Conservation (phyloP, 35 echinoderm and acorn worm genomes). For the Hemicentrotus pulcherrimus region DNA sequence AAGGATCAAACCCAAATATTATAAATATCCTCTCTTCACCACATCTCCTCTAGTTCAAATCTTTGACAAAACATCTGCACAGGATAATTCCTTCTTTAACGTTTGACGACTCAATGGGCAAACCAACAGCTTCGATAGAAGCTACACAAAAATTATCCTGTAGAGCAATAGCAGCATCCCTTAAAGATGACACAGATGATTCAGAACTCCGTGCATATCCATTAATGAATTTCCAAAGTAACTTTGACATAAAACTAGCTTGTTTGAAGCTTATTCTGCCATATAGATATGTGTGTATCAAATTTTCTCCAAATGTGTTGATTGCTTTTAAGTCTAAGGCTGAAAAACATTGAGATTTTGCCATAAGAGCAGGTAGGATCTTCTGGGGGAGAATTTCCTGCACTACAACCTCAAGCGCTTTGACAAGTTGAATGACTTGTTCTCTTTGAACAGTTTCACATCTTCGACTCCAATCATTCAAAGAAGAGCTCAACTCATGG, state of each 20-base stretch:
- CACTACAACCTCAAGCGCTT: not conserved
- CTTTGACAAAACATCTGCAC: not conserved
- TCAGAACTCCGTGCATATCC: not conserved
- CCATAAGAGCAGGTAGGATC: not conserved
- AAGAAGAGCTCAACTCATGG: not conserved
- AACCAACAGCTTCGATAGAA: not conserved
- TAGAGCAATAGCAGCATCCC: not conserved
- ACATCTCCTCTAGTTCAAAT: not conserved
- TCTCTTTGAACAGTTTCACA: not conserved
- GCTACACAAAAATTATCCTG: not conserved
- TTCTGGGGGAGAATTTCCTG: not conserved
- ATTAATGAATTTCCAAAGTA: not conserved
- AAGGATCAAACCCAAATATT: slow-evolving; percentile 5
- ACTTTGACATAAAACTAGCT: not conserved
- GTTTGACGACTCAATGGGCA: not conserved
- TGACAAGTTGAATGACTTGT: not conserved
- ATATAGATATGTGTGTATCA: slow-evolving; percentile 15
- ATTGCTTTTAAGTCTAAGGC: not conserved
- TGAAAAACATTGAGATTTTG: not conserved
- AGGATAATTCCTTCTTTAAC: not conserved
- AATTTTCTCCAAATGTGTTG: not conserved
- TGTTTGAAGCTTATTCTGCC: not conserved
- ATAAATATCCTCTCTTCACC: not conserved
- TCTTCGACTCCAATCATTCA: not conserved
- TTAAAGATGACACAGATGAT: not conserved